phyloP scores from a whole-genome alignment of 2,888 invertebrate species.

The Baronia brevicornis region DNA sequence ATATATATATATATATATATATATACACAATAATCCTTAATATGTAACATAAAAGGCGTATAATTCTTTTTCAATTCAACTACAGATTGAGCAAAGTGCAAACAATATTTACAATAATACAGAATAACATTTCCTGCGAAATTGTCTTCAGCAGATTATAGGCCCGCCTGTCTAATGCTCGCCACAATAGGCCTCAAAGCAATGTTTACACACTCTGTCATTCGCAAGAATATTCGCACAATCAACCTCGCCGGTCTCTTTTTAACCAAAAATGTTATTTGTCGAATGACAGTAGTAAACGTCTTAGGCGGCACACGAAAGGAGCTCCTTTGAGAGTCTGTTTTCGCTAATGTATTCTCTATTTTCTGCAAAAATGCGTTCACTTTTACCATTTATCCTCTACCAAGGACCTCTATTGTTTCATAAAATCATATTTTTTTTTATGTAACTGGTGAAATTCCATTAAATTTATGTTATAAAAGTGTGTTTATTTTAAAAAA shows the following conservation, averaged over 20 bases:
- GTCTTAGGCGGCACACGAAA: slow-evolving; percentile 23
- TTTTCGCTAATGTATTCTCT: slow-evolving; percentile 24
- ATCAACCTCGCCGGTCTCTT: slow-evolving; percentile 38
- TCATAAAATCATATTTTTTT: too few species aligned
- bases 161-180: slow-evolving; percentile 45
- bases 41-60: neutral
- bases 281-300: slow-evolving; percentile 45
- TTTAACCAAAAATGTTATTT: slow-evolving; percentile 57
- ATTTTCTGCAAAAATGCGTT: slow-evolving; percentile 21
- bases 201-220: slow-evolving; percentile 59
- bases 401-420: neutral
- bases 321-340: slow-evolving; percentile 21
- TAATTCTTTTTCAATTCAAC: slow-evolving; percentile 20
- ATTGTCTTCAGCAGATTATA: slow-evolving; percentile 54
- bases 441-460: too few species aligned
- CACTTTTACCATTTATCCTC: slow-evolving; percentile 2
- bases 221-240: slow-evolving; percentile 48
- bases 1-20: too few species aligned
- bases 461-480: neutral
- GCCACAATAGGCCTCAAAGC: slow-evolving; percentile 43
- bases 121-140: slow-evolving; percentile 41
- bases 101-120: slow-evolving; percentile 31
- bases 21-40: slow-evolving; percentile 2
- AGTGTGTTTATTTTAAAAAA: slow-evolving; percentile 5
- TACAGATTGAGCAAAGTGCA: slow-evolving; percentile 29